These are phyloP conservation scores for Drosophila micromelanica DNA, from an alignment of 1,140 invertebrate species.

Conservation along the genomic window DNA sequence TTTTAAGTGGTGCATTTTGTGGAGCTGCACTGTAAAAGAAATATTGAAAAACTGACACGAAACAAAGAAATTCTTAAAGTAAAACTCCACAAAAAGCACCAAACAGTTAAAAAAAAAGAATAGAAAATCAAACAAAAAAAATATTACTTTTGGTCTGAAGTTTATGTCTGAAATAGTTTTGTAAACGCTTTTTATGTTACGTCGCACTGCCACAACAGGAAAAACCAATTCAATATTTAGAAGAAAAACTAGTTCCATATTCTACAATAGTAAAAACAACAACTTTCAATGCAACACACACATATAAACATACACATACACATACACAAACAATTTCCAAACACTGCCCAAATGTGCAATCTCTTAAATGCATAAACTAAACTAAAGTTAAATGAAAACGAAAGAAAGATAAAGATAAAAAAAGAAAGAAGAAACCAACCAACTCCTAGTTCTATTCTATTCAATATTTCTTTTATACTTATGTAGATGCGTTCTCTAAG, in stretches of 20 bases:
- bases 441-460: slow-evolving; percentile 78
- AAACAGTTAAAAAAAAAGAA: slow-evolving; percentile 12
- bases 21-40: slow-evolving; percentile 17
- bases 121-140: slow-evolving; percentile 8
- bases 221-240: slow-evolving; percentile 13
- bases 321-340: slow-evolving; percentile 63
- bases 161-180: slow-evolving; percentile 44
- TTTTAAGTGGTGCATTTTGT: slow-evolving; percentile 9
- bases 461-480: slow-evolving; percentile 57
- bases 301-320: background rate
- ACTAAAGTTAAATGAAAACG: slow-evolving; percentile 38
- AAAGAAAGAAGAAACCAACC: slow-evolving; percentile 17
- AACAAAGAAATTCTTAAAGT: background rate
- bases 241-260: slow-evolving; percentile 39
- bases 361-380: slow-evolving; percentile 68
- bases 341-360: slow-evolving; percentile 81
- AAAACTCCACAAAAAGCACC: slow-evolving; percentile 5
- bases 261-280: slow-evolving; percentile 3
- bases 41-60: too few species aligned
- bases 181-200: slow-evolving; percentile 45
- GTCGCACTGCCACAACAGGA: slow-evolving; percentile 66
- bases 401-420: slow-evolving; percentile 11
- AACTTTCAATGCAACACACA: slow-evolving; percentile 63
- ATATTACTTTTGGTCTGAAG: slow-evolving; percentile 28
- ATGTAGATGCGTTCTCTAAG: slow-evolving; percentile 79